Evolutionary conservation across 1,140 invertebrate genomes (phyloP).

Genomic region (Drosophila sproati): DNA sequence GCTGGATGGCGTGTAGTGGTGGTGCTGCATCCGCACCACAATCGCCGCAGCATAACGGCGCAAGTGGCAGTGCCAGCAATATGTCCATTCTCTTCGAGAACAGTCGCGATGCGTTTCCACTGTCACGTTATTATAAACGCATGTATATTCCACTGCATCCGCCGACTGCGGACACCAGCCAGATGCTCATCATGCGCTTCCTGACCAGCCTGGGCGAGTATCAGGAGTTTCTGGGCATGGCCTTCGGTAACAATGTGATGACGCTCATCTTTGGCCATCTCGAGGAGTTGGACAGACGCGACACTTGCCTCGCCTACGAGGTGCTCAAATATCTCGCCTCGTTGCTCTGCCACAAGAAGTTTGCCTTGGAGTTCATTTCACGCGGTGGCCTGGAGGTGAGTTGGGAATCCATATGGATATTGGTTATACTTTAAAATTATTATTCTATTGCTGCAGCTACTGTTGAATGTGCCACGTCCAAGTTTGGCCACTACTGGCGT

Average conservation of each 20-base stretch:
- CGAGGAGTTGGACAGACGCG: constrained; percentile 94
- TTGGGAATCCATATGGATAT: background rate
- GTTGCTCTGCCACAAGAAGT: constrained; percentile 98
- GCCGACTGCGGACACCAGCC: constrained; percentile 92
- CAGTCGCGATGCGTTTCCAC: constrained; percentile 73
- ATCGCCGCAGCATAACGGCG: constrained; percentile 63
- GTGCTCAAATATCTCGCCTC: constrained; percentile 97
- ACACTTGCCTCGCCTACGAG: constrained; percentile 97
- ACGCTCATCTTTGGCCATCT: constrained; percentile 95
- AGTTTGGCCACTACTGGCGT: constrained; percentile 98
- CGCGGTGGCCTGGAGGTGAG: constrained; percentile 91
- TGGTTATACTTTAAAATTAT: background rate
- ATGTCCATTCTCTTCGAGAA: constrained; percentile 79
- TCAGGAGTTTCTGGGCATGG: constrained; percentile 96
- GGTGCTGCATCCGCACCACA: constrained; percentile 67
- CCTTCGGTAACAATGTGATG: constrained; percentile 96
- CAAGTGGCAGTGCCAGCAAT: constrained; percentile 62
- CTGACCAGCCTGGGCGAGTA: constrained; percentile 98
- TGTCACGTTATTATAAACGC: constrained; percentile 68
- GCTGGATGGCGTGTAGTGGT: constrained; percentile 68
- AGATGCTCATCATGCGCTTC: constrained; percentile 96
- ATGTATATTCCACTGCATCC: constrained; percentile 92
- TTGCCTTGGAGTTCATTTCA: constrained; percentile 97
- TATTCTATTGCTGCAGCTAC: constrained; percentile 85
- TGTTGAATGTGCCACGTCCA: constrained; percentile 95